Percentiles rank a stretch among this genome's conserved stretches.
These are phyloP conservation scores for Glyphotaelius pellucidus DNA, from an alignment of 2,888 invertebrate genomes.

Conservation along the genomic window DNA sequence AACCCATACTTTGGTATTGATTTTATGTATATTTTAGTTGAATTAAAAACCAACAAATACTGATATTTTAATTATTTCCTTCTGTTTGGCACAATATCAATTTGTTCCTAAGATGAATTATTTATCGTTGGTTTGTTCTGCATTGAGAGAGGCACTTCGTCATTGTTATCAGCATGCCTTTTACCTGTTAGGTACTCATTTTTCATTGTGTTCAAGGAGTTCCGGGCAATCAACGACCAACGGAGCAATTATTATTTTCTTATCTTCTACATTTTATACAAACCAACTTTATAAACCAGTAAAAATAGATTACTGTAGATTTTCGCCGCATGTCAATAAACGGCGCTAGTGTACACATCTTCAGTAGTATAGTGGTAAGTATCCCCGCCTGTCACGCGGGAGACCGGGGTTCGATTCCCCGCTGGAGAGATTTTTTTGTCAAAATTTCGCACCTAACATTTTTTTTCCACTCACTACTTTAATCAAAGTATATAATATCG, in stretches of 20 bases:
- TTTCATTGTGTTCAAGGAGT: not conserved
- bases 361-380: conserved; percentile 66
- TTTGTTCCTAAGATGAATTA: too few relatives aligned
- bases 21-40: too few relatives aligned
- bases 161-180: too few relatives aligned
- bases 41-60: too few relatives aligned
- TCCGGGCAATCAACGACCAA: not conserved
- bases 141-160: too few relatives aligned
- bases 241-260: not conserved
- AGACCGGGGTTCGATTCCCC: conserved; percentile 67
- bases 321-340: not conserved
- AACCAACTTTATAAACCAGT: not conserved
- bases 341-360: not conserved
- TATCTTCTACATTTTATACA: too few relatives aligned
- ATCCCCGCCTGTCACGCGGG: conserved; percentile 67
- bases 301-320: not conserved
- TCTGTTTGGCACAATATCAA: too few relatives aligned
- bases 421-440: conserved; percentile 67
- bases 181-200: too few relatives aligned
- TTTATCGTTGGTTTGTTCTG: too few relatives aligned
- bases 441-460: not conserved
- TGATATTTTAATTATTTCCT: too few relatives aligned
- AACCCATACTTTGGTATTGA: too few relatives aligned
- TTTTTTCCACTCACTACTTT: not conserved
- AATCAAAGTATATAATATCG: not conserved